Evolutionary conservation across 2,113 vertebrate species (phyloP).

Genomic region (Nymphicus hollandicus): DNA sequence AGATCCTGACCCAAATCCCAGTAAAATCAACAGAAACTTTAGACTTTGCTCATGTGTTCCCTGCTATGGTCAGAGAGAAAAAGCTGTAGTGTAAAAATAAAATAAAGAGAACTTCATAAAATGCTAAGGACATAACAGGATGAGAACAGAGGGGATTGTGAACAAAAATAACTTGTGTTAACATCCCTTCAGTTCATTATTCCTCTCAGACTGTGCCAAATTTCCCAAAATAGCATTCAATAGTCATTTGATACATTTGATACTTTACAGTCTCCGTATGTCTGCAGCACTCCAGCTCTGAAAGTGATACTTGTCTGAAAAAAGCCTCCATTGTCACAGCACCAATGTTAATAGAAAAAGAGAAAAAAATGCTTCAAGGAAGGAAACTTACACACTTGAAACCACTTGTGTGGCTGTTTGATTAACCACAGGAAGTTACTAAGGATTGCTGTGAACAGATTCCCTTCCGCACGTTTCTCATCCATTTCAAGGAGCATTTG

Average conservation of each 20-base stretch:
- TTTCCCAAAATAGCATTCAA: background rate
- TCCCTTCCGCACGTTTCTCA: background rate
- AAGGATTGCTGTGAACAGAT: background rate
- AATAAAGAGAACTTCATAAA: constrained; percentile 29
- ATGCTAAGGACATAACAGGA: background rate
- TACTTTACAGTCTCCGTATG: background rate
- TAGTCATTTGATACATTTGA: constrained; percentile 22
- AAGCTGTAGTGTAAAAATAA: constrained; percentile 6
- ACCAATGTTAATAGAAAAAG: background rate
- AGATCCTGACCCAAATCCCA: background rate
- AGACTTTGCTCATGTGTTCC: background rate
- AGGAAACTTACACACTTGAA: constrained; percentile 13
- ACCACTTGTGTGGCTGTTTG: background rate
- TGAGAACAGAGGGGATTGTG: background rate
- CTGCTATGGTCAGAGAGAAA: background rate
- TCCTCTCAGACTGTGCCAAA: background rate
- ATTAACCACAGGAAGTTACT: background rate
- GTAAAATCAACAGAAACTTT: background rate
- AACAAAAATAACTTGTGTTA: background rate
- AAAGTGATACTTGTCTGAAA: constrained; percentile 26
- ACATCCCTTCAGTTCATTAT: background rate
- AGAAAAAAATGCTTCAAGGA: constrained; percentile 21
- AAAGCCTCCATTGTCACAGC: background rate
- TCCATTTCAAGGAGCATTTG: background rate
- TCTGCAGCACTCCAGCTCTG: background rate